phyloP scores from a whole-genome alignment of 2,113 vertebrate genomes.

The Hiodon tergisus region DNA sequence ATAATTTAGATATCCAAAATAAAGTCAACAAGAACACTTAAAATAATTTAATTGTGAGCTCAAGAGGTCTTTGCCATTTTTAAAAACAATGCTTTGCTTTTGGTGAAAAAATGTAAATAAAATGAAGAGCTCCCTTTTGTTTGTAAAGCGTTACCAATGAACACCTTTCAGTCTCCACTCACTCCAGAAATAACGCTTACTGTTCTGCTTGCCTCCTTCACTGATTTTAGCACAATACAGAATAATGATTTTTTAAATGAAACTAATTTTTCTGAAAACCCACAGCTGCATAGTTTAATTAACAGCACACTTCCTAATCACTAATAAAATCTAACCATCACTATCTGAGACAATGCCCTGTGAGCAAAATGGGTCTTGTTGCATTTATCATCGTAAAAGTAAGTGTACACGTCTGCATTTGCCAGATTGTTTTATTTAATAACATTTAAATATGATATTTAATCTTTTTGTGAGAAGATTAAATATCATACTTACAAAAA shows the following conservation, averaged over 20 bases:
- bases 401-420: not conserved
- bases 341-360: constrained; percentile 32
- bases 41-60: no score
- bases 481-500: not conserved
- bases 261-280: constrained; percentile 50
- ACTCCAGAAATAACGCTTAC: constrained; percentile 55
- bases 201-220: constrained; percentile 48
- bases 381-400: constrained; percentile 9
- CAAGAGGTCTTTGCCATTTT: no score
- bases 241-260: constrained; percentile 56
- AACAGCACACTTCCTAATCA: constrained; percentile 48
- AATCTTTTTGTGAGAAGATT: no score
- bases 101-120: constrained; percentile 6
- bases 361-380: constrained; percentile 25
- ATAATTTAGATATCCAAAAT: no score
- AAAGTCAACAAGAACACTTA: no score
- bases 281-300: constrained; percentile 64
- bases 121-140: constrained; percentile 7
- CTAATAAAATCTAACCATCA: constrained; percentile 38
- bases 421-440: not conserved
- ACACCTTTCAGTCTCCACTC: constrained; percentile 41
- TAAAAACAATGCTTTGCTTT: constrained; percentile 1
- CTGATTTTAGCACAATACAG: constrained; percentile 49
- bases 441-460: no score
- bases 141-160: constrained; percentile 31